Percentiles rank a stretch among this genome's conserved stretches.
Conservation (phyloP, 2,797 vertebrate genomes). For the Sorex maritimensis region DNA sequence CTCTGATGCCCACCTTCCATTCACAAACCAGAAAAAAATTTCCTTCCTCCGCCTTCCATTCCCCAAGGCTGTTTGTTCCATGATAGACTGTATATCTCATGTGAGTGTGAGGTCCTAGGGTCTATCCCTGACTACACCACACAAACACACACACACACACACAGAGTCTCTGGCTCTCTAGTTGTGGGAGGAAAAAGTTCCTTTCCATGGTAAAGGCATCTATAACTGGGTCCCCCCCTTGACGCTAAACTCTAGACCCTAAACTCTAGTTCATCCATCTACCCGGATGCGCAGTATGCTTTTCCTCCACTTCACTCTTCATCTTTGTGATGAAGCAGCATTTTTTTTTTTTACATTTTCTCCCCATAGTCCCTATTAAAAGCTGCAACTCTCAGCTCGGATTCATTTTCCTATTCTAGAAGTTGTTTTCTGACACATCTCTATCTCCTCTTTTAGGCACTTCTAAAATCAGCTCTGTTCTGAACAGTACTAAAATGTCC, state of each 20-base stretch:
- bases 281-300: neutral
- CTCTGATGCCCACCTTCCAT: neutral
- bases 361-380: neutral
- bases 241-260: neutral
- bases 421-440: neutral
- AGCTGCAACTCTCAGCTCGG: neutral
- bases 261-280: neutral
- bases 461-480: conserved; percentile 71
- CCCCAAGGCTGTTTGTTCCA: neutral
- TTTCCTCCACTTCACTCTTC: neutral
- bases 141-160: too few species aligned
- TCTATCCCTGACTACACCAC: too few species aligned
- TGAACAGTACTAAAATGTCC: conserved; percentile 76
- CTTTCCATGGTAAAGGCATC: too few species aligned
- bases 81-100: too few species aligned
- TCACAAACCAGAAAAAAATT: conserved; percentile 37
- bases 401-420: neutral
- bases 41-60: neutral
- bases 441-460: conserved; percentile 28
- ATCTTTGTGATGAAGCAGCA: neutral
- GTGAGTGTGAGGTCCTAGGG: too few species aligned
- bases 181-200: too few species aligned
- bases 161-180: too few species aligned
- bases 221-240: neutral
- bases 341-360: neutral